Percentiles rank a stretch among this genome's conserved stretches.
Evolutionary conservation across 1,140 invertebrate species (phyloP).

Genomic region (Halotydeus destructor): DNA sequence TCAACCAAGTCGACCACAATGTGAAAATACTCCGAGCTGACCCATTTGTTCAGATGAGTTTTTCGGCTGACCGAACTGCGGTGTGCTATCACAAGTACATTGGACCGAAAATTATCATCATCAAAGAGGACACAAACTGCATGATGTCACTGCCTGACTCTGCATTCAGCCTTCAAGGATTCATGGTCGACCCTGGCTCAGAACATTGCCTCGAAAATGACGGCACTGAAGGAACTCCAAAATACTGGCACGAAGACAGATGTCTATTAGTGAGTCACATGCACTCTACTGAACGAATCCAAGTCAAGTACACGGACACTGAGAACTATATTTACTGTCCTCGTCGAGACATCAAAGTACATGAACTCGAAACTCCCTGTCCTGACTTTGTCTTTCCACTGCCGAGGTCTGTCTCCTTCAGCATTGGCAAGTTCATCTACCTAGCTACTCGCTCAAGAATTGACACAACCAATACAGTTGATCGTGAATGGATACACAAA

Average conservation of each 20-base stretch:
- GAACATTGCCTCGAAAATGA: neutral
- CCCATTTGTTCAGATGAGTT: neutral
- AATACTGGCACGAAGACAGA: neutral
- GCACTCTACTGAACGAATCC: neutral
- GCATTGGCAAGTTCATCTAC: neutral
- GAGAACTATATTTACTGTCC: conserved; percentile 2
- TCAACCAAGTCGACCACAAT: neutral
- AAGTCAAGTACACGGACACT: neutral
- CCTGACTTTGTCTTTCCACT: neutral
- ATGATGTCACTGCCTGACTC: neutral
- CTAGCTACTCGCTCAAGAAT: no score
- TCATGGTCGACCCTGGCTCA: neutral
- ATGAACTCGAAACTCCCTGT: neutral
- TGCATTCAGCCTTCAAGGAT: neutral
- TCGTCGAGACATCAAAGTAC: neutral
- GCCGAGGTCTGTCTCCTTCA: neutral
- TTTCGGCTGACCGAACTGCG: neutral
- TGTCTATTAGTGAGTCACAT: neutral
- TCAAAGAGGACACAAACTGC: neutral
- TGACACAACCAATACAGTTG: no score
- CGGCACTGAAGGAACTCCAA: neutral
- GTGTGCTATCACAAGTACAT: neutral
- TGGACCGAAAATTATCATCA: neutral
- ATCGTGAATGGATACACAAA: no score
- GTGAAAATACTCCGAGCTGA: neutral